Conservation (phyloP, 1,140 invertebrate species). For the Philopotamus ludificatus region DNA sequence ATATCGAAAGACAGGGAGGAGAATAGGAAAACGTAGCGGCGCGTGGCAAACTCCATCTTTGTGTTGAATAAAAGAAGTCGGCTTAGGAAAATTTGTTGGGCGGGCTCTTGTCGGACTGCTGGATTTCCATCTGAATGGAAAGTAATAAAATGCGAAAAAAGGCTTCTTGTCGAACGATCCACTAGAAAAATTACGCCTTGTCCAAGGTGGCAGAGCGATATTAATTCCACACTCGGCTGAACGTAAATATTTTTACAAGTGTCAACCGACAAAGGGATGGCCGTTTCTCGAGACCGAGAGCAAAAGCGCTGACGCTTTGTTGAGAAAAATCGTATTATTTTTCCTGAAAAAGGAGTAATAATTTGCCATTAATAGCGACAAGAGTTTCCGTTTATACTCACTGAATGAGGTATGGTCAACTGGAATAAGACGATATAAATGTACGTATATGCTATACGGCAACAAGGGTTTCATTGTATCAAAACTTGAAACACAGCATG, state of each 20-base stretch:
- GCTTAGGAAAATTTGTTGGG: slow-evolving; percentile 12
- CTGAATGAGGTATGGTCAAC: no score
- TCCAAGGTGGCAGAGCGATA: not conserved
- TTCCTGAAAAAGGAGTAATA: no score
- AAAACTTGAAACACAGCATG: no score
- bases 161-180: not conserved
- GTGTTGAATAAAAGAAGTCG: slow-evolving; percentile 17
- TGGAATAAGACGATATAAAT: no score
- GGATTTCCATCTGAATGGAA: slow-evolving; percentile 11
- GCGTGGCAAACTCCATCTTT: slow-evolving; percentile 5
- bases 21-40: slow-evolving; percentile 1
- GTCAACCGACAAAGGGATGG: not conserved
- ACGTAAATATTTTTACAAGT: slow-evolving; percentile 9
- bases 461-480: no score
- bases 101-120: not conserved
- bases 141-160: slow-evolving; percentile 10
- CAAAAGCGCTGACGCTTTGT: not conserved
- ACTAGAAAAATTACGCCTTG: slow-evolving; percentile 4
- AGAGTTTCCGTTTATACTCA: no score
- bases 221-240: slow-evolving; percentile 3
- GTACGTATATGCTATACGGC: no score
- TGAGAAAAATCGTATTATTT: no score
- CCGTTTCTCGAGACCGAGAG: not conserved
- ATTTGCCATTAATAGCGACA: no score
- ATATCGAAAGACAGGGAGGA: no score